Conservation (phyloP, 2,888 invertebrate species). For the Archips xylosteana region DNA sequence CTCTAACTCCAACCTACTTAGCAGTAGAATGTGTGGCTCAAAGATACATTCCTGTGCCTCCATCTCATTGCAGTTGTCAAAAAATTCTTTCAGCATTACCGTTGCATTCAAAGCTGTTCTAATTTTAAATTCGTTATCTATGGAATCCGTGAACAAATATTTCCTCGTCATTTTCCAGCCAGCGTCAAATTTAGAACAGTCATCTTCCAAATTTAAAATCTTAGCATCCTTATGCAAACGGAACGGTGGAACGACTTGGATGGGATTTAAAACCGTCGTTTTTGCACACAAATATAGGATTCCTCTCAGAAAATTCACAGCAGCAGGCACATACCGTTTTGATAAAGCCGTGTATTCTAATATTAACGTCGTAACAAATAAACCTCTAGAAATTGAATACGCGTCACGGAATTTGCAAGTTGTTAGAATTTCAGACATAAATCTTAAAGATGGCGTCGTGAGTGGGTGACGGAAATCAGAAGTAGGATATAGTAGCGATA, state of each 20-base stretch:
- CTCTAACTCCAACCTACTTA: constrained; percentile 84
- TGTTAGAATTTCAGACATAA: constrained; percentile 92
- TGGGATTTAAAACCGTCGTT: constrained; percentile 84
- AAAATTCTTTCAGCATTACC: constrained; percentile 86
- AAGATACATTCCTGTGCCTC: constrained; percentile 80
- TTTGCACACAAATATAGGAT: constrained; percentile 90
- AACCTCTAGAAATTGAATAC: constrained; percentile 90
- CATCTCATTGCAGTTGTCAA: constrained; percentile 77
- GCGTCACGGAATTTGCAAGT: constrained; percentile 87
- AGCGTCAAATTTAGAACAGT: constrained; percentile 71
- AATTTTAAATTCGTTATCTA: constrained; percentile 88
- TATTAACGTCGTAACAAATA: constrained; percentile 90
- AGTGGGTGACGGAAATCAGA: constrained; percentile 96
- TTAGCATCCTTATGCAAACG: constrained; percentile 83
- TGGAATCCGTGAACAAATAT: constrained; percentile 83
- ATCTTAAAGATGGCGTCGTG: constrained; percentile 93
- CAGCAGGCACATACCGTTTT: constrained; percentile 93
- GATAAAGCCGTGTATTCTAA: constrained; percentile 93
- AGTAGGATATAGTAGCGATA: constrained; percentile 93
- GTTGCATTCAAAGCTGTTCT: constrained; percentile 84
- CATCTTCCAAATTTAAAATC: constrained; percentile 85
- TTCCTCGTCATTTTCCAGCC: constrained; percentile 78
- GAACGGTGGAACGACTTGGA: constrained; percentile 90
- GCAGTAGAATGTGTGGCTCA: constrained; percentile 81
- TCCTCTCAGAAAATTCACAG: constrained; percentile 92